Evolutionary conservation across 1,140 invertebrate genomes (phyloP).

Genomic region (Pissodes strobi): DNA sequence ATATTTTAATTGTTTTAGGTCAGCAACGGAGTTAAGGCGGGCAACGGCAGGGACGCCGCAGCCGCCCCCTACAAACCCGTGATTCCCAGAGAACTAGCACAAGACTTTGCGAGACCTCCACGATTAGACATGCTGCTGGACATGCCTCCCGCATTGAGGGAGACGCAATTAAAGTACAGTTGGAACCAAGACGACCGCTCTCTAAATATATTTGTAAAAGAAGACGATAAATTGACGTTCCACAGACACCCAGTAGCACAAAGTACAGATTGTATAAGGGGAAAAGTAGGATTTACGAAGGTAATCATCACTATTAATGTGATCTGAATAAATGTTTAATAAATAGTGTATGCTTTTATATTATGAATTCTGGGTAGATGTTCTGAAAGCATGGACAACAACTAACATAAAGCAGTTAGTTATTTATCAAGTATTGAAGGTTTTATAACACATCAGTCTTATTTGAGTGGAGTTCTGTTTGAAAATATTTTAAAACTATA

Average conservation of each 20-base stretch:
- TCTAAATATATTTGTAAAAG: constrained; percentile 98
- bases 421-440: no score
- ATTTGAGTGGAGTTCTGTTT: no score
- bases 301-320: no score
- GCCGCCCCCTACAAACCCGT: constrained; percentile 80
- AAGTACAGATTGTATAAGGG: constrained; percentile 98
- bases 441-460: no score
- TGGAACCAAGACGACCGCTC: constrained; percentile 98
- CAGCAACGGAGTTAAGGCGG: constrained; percentile 69
- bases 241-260: constrained; percentile 99
- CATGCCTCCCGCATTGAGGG: constrained; percentile 88
- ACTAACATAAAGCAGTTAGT: no score
- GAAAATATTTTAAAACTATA: no score
- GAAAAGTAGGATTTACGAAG: constrained; percentile 91
- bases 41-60: constrained; percentile 71
- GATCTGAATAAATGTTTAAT: no score
- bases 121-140: constrained; percentile 93
- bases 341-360: no score
- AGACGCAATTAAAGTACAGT: constrained; percentile 88
- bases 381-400: no score
- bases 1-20: constrained; percentile 34
- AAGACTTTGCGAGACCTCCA: constrained; percentile 82
- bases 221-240: constrained; percentile 97
- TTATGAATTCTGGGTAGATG: no score
- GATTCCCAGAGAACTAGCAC: constrained; percentile 80